Base-by-base conservation (phyloP, 2,113 vertebrate genomes). In the Lampris incognitus region DNA sequence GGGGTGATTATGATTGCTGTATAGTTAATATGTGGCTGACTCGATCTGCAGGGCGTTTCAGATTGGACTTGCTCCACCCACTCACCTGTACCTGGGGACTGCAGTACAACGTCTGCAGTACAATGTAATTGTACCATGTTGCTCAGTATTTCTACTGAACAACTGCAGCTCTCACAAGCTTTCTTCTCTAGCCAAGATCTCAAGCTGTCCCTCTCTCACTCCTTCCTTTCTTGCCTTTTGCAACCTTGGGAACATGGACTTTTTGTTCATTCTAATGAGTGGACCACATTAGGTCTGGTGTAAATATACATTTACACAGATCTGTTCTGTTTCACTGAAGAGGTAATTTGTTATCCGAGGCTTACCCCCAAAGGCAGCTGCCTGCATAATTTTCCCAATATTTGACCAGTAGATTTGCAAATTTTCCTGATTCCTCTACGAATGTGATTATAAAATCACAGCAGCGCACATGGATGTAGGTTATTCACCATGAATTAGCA, bases 261-360 rank as follows among this genome's bases (percentile, higher is more conserved):
- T 57, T 46, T 6, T 46, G 3, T 46, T 6, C 44, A 46, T 46
- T 46, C 6, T 71, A 80, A 85, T 66, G 66, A 85, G 44, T 4
- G 44, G 44, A 70, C 41, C 3, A 38, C 54, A 70, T 61, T 61
- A 76, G 69, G 62, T 86, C 58, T 68, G 83, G 65, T 24, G 24
- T 24, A 24, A 24, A 24, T 24, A 24, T 24, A 46, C 44, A 4
- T 46, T 46, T 5, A 46, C 7, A 5, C 44, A 5, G 44, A 46
- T 46, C 44, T 7, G 44, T 46, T 46, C 44, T 46, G 44, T 2
- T 46, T 46, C 7, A 1, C 44, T 46, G 24, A 24, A 24, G 24
- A 24, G 24, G 24, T 24, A 24, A 24, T 24, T 24, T 24, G 24
- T 24, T 24, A 24, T 24, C 24, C 24, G 24, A 24, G 24, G 24